Conservation (phyloP, 2,113 vertebrate species). For the Oreochromis niloticus region DNA sequence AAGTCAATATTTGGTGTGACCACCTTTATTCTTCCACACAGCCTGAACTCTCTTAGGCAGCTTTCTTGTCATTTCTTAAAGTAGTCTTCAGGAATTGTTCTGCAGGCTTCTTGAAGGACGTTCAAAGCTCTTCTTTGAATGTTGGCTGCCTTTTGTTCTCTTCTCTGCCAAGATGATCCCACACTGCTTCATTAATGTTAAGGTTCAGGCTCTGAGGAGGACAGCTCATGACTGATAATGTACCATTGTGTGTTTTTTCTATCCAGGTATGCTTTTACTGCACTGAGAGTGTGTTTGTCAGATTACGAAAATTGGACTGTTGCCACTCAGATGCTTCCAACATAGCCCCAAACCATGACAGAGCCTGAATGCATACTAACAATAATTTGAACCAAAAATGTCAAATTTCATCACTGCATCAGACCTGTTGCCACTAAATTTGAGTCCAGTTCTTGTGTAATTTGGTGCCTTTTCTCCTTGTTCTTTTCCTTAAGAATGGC, state of each 20-base stretch:
- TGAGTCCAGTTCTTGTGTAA: background rate
- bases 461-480: background rate
- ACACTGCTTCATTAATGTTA: background rate
- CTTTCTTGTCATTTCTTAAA: background rate
- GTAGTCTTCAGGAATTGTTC: background rate
- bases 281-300: background rate
- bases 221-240: background rate
- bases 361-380: background rate
- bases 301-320: background rate
- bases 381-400: background rate
- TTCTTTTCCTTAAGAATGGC: background rate
- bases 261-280: background rate
- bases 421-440: background rate
- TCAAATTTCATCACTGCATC: background rate
- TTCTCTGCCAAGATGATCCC: background rate
- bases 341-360: background rate
- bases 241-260: background rate
- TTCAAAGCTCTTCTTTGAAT: background rate
- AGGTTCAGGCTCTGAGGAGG: background rate
- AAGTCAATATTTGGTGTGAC: background rate
- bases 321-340: background rate
- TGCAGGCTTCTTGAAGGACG: background rate
- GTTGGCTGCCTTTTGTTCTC: background rate
- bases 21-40: background rate
- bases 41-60: background rate